Evolutionary conservation across 1,140 invertebrate species (phyloP).

Genomic region (Diabrotica virgifera): DNA sequence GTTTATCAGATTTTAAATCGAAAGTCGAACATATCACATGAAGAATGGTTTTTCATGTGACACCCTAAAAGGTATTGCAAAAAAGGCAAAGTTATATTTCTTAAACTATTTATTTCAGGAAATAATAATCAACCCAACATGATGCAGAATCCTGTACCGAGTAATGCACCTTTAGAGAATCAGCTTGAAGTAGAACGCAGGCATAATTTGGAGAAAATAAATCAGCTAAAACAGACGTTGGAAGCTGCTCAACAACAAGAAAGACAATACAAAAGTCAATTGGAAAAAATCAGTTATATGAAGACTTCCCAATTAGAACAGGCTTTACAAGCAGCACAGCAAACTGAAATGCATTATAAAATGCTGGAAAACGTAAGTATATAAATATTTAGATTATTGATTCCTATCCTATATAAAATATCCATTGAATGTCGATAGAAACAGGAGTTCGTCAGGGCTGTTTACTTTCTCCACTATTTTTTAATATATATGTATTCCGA

Average conservation of each 20-base stretch:
- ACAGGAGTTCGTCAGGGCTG: too few species aligned
- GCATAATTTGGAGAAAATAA: constrained; percentile 65
- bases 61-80: too few species aligned
- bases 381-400: neutral
- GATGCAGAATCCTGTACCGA: constrained; percentile 49
- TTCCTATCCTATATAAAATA: too few species aligned
- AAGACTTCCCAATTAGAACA: constrained; percentile 66
- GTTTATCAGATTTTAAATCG: too few species aligned
- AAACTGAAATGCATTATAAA: constrained; percentile 73
- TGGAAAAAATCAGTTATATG: constrained; percentile 64
- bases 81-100: too few species aligned
- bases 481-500: too few species aligned
- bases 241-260: constrained; percentile 74
- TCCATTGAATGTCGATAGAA: too few species aligned
- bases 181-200: constrained; percentile 61
- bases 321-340: constrained; percentile 71
- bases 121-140: constrained; percentile 44
- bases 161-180: constrained; percentile 51
- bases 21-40: too few species aligned
- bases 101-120: neutral
- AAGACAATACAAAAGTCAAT: constrained; percentile 70
- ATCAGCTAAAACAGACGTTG: constrained; percentile 67
- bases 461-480: too few species aligned
- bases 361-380: constrained; percentile 61
- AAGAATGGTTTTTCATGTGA: too few species aligned